Evolutionary conservation across 2,113 vertebrate genomes (phyloP).

Genomic region (Bos javanicus): DNA sequence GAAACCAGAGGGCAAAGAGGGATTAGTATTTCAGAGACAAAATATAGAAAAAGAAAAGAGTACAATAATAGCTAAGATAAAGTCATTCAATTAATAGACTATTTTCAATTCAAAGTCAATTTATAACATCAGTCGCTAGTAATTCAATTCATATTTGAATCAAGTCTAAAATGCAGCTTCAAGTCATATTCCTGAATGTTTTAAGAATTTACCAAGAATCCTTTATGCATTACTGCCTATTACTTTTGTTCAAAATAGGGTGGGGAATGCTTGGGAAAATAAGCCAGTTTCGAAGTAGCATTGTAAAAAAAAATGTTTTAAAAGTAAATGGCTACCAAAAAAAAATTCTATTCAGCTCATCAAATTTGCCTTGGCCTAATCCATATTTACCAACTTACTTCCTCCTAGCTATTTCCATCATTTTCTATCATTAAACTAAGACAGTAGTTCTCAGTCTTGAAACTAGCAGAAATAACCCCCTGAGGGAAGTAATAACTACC

Average conservation of each 20-base stretch:
- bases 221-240: not conserved
- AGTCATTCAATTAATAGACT: not conserved
- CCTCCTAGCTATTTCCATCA: conserved; percentile 57
- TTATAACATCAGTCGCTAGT: not conserved
- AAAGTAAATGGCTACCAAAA: not conserved
- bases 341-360: conserved; percentile 37
- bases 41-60: conserved; percentile 24
- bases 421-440: conserved; percentile 63
- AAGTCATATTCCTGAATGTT: not conserved
- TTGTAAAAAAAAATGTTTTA: not conserved
- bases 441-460: conserved; percentile 53
- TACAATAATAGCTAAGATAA: not conserved
- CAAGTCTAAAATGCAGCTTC: conserved; percentile 2
- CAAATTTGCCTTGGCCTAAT: conserved; percentile 53
- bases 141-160: not conserved
- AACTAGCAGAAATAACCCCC: conserved; percentile 60
- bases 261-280: not conserved
- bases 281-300: conserved; percentile 10
- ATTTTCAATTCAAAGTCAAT: not conserved
- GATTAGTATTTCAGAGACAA: not conserved
- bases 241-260: conserved; percentile 6
- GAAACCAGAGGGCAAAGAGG: not conserved
- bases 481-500: conserved; percentile 57
- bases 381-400: conserved; percentile 59
- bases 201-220: conserved; percentile 15